Percentiles rank a stretch among this genome's conserved stretches.
phyloP scores from a whole-genome alignment of 2,888 invertebrate genomes.

The Hirtodrosophila trivittata region DNA sequence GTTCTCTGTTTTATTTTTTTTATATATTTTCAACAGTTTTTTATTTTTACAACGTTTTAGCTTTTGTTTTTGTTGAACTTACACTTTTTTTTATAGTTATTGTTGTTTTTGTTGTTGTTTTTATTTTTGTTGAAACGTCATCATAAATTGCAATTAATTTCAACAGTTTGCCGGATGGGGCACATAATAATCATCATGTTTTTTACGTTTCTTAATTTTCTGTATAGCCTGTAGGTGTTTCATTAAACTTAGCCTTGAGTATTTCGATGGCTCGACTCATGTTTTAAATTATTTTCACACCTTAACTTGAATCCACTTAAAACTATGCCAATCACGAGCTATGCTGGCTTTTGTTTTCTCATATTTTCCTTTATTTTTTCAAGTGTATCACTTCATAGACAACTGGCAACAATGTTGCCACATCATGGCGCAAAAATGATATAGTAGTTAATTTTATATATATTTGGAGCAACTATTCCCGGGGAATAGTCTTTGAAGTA shows the following conservation, averaged over 20 bases:
- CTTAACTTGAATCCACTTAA: constrained; percentile 65
- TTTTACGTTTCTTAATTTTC: constrained; percentile 3
- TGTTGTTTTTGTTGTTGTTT: constrained; percentile 30
- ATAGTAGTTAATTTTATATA: constrained; percentile 17
- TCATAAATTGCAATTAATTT: constrained; percentile 81
- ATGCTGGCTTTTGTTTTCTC: constrained; percentile 36
- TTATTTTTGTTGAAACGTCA: constrained; percentile 76
- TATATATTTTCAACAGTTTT: constrained; percentile 25
- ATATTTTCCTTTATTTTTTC: constrained; percentile 39
- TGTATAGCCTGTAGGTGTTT: constrained; percentile 74
- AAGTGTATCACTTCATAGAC: constrained; percentile 47
- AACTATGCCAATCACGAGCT: constrained; percentile 75
- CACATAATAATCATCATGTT: constrained; percentile 50
- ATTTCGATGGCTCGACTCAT: constrained; percentile 40
- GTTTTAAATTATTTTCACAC: constrained; percentile 77
- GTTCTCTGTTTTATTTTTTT: constrained; percentile 3
- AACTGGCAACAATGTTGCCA: constrained; percentile 50
- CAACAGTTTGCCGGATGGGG: constrained; percentile 58
- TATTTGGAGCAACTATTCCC: constrained; percentile 40
- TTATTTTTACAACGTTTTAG: constrained; percentile 51
- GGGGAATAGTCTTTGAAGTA: constrained; percentile 18
- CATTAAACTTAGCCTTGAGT: constrained; percentile 73
- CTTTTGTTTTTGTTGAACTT: constrained; percentile 65
- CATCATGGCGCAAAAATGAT: constrained; percentile 58
- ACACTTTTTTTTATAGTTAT: constrained; percentile 42